These are phyloP conservation scores for Lipophrys pholis DNA, from an alignment of 2,113 vertebrate species.

Conservation along the genomic window DNA sequence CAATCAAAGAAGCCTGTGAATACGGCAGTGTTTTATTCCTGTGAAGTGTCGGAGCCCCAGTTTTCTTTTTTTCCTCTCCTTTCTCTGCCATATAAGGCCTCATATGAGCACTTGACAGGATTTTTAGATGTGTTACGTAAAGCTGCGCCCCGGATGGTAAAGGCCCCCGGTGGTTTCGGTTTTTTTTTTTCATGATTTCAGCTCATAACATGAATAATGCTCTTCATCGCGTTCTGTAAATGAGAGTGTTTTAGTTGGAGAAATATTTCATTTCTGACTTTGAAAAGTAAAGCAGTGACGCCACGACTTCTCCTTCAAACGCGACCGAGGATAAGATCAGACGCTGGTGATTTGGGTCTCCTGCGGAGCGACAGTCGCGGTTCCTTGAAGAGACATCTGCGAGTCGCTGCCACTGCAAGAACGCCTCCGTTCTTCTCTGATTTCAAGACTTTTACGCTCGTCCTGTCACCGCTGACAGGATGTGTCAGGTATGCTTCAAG, in stretches of 20 bases:
- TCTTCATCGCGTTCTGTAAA: conserved; percentile 33
- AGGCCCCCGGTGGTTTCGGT: neutral
- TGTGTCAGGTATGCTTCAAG: too few relatives aligned
- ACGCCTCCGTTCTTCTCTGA: too few relatives aligned
- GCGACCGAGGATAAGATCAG: too few relatives aligned
- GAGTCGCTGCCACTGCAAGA: too few relatives aligned
- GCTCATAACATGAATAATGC: conserved; percentile 58
- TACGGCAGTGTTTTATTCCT: conserved; percentile 27
- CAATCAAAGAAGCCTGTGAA: conserved; percentile 59
- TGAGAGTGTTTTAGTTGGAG: conserved; percentile 20
- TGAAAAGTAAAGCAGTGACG: conserved; percentile 34
- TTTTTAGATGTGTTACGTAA: conserved; percentile 47
- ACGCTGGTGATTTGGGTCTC: too few relatives aligned
- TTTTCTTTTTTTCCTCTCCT: neutral
- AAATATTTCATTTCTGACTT: conserved; percentile 30
- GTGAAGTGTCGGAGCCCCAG: conserved; percentile 51
- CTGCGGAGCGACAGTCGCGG: too few relatives aligned
- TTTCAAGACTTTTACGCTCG: too few relatives aligned
- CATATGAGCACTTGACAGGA: neutral
- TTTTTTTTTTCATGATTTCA: conserved; percentile 14
- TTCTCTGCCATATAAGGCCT: neutral
- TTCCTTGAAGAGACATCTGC: too few relatives aligned
- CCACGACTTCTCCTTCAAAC: neutral
- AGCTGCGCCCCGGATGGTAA: conserved; percentile 9
- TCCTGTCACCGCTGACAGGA: too few relatives aligned